Conservation (phyloP, 1,140 invertebrate genomes). For the Whitmania pigra region DNA sequence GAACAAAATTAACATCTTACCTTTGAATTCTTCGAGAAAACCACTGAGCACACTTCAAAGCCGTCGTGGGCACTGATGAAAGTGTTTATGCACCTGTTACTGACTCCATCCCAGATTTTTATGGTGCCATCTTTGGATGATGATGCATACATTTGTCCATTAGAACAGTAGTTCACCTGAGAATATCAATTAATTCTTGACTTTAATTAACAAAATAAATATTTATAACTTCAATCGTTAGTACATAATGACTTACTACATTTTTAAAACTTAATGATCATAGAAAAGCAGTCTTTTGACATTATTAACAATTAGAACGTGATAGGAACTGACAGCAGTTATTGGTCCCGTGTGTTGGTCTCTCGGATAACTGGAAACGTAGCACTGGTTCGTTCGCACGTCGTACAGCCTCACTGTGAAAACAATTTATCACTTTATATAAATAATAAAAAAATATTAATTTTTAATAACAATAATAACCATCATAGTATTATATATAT, state of each 20-base stretch:
- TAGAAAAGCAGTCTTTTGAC: neutral
- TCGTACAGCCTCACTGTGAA: conserved; percentile 75
- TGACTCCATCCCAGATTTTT: conserved; percentile 87
- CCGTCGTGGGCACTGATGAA: conserved; percentile 86
- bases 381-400: conserved; percentile 87
- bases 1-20: conserved; percentile 41
- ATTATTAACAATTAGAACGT: neutral
- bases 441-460: too few species aligned
- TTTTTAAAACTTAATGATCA: too few species aligned
- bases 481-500: too few species aligned
- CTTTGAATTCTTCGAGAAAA: conserved; percentile 91
- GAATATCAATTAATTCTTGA: conserved; percentile 21
- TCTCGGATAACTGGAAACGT: conserved; percentile 72
- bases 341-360: conserved; percentile 81
- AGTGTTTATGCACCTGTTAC: conserved; percentile 83
- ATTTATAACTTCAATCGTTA: neutral
- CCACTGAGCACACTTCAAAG: conserved; percentile 79
- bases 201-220: neutral
- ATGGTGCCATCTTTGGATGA: conserved; percentile 83
- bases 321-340: conserved; percentile 53
- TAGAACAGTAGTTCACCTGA: conserved; percentile 57
- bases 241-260: too few species aligned
- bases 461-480: too few species aligned
- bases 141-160: conserved; percentile 76
- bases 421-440: conserved; percentile 1